Evolutionary conservation across 1,140 invertebrate species (phyloP), one percentile per base, ranked within the genome.

Genomic region (Ooceraea biroi): DNA sequence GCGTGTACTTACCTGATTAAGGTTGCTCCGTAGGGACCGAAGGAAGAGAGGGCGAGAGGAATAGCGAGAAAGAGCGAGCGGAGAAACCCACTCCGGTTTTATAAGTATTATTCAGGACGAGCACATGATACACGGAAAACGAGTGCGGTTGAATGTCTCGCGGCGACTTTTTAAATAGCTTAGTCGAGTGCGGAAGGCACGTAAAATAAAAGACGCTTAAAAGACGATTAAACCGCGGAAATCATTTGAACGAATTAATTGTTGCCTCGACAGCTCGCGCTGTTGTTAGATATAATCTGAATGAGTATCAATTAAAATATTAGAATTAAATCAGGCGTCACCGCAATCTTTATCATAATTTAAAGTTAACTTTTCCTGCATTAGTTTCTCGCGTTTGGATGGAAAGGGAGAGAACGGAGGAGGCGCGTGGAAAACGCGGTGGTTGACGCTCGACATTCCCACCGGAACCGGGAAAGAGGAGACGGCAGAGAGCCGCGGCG

Each of bases 1-100:
- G 68, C 69, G 71, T 77, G 74, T 85, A 85, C 77, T 74, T 57
- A 61, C 72, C 83, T 77, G 87, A 88, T 88, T 87, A 88, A 88
- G 66, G 41, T 55, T 61, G 52, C 36, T 46, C 85, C 57, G 44
- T 8, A n/a, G 85, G 57, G 83, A 65, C 14, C 52, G 44, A 14
- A 30, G 44, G 50, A 76, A 76, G 61, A 61, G 44, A 66, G 17
- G 7, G 36, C 2, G 36, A 36, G 36, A 36, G 36, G 7, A 7
- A 36, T 2, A 36, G 36, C 2, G 36, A 36, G 36, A 36, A 36
- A 7, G 36, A 36, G 7, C 2, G 7, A 36, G 36, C 36, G 36
- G 36, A 36, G 36, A 7, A 36, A 36, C 36, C 17, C 25, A 41
- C 61, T 76, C 58, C 74, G 69, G 52, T 84, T 87, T 84, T 44